A percentile compares a stretch with the other conserved stretches of the same genome.
These are phyloP conservation scores for Leptinotarsa texana DNA, from an alignment of 1,140 invertebrate species.

Conservation along the genomic window DNA sequence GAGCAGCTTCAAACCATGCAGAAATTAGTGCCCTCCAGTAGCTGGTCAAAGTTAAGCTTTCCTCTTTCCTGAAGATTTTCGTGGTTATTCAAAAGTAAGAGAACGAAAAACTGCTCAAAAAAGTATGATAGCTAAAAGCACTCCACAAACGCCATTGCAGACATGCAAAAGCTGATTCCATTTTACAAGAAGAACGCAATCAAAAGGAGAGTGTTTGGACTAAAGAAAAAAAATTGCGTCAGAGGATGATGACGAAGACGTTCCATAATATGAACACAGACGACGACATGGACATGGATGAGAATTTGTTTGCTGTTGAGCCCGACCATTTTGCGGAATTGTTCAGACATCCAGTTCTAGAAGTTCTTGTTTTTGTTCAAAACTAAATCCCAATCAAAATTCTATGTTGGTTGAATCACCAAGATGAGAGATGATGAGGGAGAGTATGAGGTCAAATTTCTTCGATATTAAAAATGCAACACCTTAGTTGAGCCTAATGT, in stretches of 20 bases:
- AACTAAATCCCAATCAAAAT: neutral
- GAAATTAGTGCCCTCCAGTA: neutral
- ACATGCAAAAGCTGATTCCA: neutral
- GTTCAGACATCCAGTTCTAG: conserved; percentile 17
- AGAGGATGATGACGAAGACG: conserved; percentile 12
- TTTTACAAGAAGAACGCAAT: neutral
- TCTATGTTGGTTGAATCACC: conserved; percentile 4
- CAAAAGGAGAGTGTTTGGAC: neutral
- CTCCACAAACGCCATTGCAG: neutral
- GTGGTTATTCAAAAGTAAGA: conserved; percentile 1
- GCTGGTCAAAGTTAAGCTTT: conserved; percentile 10
- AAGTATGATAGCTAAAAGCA: neutral
- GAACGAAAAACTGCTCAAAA: conserved; percentile 23
- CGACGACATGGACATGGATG: conserved; percentile 22
- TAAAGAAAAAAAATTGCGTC: neutral
- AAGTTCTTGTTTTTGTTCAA: conserved; percentile 11
- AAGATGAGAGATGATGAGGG: conserved; percentile 12
- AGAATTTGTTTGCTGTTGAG: conserved; percentile 15
- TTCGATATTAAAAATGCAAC: too few species aligned
- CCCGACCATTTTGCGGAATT: conserved; percentile 11
- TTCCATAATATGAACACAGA: conserved; percentile 13
- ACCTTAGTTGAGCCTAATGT: too few species aligned
- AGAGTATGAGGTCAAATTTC: neutral
- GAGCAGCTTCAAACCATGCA: neutral
- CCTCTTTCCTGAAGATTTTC: conserved; percentile 15